Percentiles rank a stretch among this genome's conserved stretches.
Evolutionary conservation across 23 tunicate species (phyloP).

Genomic region (Halocynthia aurantium): DNA sequence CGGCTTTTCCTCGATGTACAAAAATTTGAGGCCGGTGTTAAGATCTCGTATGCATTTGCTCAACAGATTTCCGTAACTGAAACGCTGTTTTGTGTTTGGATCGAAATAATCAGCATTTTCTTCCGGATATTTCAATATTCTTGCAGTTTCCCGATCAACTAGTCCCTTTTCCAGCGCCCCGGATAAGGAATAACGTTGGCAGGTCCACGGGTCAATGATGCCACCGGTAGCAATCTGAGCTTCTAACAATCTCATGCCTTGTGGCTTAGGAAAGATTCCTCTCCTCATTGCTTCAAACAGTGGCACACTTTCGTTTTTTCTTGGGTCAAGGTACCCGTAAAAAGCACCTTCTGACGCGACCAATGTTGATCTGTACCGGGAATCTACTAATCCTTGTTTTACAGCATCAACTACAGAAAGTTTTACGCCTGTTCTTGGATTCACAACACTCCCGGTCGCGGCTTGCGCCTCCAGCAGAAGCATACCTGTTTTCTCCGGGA

Average conservation of each 20-base stretch:
- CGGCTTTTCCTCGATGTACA: conserved; percentile 84
- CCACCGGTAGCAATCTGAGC: conserved; percentile 95
- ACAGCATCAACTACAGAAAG: conserved; percentile 74
- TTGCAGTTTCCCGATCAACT: conserved; percentile 56
- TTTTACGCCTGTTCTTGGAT: conserved; percentile 80
- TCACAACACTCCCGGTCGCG: conserved; percentile 85
- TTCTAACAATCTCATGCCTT: conserved; percentile 86
- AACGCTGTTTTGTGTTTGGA: conserved; percentile 49
- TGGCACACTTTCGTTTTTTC: conserved; percentile 64
- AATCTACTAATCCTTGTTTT: conserved; percentile 53
- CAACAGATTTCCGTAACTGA: conserved; percentile 68
- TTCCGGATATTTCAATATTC: conserved; percentile 29
- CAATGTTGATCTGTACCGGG: conserved; percentile 36
- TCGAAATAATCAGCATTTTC: conserved; percentile 72
- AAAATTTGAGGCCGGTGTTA: conserved; percentile 83
- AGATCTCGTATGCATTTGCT: conserved; percentile 85
- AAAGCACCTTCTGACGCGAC: conserved; percentile 89
- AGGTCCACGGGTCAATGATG: conserved; percentile 86
- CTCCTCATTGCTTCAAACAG: conserved; percentile 64
- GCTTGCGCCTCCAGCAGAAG: conserved; percentile 92
- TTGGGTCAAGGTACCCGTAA: conserved; percentile 86
- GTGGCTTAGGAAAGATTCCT: conserved; percentile 73
- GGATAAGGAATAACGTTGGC: conserved; percentile 35
- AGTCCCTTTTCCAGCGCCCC: conserved; percentile 40
- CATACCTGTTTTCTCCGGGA: conserved; percentile 75